Evolutionary conservation across 2,797 vertebrate genomes (phyloP), one percentile per base, ranked within the genome.

Genomic region (Hippoglossus hippoglossus): DNA sequence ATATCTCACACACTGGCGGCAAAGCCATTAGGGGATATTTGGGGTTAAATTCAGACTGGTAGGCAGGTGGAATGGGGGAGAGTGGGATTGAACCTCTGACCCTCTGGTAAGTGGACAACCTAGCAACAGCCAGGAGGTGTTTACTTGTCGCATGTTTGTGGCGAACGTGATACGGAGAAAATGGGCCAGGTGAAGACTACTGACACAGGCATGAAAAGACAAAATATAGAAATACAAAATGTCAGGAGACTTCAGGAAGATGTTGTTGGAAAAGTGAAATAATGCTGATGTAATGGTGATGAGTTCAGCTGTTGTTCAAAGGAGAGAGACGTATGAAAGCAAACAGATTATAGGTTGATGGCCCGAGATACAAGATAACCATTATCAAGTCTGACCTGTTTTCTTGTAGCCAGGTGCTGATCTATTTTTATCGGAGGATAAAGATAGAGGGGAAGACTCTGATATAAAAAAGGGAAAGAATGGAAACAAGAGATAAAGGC

Each of bases 401-500:
- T 19, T 24, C 51, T 7, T 26, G 25, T 7, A 24, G 22, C 22
- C 44, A 46, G 44, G 44, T 46, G 44, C 44, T 46, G 44, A 46
- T 46, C 44, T 46, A 19, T 73, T 72, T 63, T 34, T 36, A 58
- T 41, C 66, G 44, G 50, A 26, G 19, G 47, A 49, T 49, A 21
- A 49, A 63, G 12, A 47, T 19, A 7, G 59, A 22, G 28, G 19
- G 49, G 21, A 49, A 41, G 54, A 26, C 24, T 61, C 4, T 49
- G 19, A 67, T 18, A 53, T n/a, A 19, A 36, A 28, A 28, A 16
- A 41, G 19, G 60, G 24, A 56, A 46, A 72, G 16, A 60, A 57
- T 5, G 1, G 6, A 55, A 62, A 46, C 0, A 19, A 46, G 5
- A 41, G 71, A 83, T 79, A 76, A 73, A 66, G 54, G 54, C 41